A percentile compares a stretch with the other conserved stretches of the same genome.
Evolutionary conservation across 2,888 invertebrate genomes (phyloP).

Genomic region (Tupiocoris notatus): DNA sequence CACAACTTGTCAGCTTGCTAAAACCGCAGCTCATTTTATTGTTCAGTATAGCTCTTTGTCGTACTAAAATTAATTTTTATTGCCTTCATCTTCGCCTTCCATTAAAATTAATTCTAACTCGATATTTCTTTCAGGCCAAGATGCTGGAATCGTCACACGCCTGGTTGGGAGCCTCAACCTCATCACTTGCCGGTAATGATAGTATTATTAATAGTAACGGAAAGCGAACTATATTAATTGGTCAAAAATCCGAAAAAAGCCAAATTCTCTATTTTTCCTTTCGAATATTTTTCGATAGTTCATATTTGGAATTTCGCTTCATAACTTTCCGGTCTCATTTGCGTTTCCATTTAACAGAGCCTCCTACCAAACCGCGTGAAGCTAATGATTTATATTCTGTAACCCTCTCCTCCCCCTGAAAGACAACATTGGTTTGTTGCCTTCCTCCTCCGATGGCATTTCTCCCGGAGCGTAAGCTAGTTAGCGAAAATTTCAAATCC

Average conservation of each 20-base stretch:
- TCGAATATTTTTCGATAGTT: too few relatives aligned
- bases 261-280: too few relatives aligned
- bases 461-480: constrained; percentile 26
- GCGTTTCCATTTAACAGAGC: neutral
- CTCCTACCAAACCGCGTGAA: neutral
- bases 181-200: constrained; percentile 86
- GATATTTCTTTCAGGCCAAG: constrained; percentile 69
- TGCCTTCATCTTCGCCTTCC: too few relatives aligned
- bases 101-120: too few relatives aligned
- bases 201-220: constrained; percentile 41
- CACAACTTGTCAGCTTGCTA: too few relatives aligned
- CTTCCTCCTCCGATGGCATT: neutral
- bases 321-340: neutral
- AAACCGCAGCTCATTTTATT: too few relatives aligned
- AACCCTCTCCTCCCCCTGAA: neutral
- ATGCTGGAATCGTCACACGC: constrained; percentile 88
- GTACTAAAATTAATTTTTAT: too few relatives aligned
- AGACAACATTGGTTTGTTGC: neutral
- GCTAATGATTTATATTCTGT: constrained; percentile 37
- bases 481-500: constrained; percentile 36
- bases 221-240: too few relatives aligned
- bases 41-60: too few relatives aligned
- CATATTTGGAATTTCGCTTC: too few relatives aligned
- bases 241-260: too few relatives aligned
- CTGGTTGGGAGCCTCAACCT: constrained; percentile 87